phyloP scores from a whole-genome alignment of 2,888 invertebrate species.

The Hoplodrina blanda region DNA sequence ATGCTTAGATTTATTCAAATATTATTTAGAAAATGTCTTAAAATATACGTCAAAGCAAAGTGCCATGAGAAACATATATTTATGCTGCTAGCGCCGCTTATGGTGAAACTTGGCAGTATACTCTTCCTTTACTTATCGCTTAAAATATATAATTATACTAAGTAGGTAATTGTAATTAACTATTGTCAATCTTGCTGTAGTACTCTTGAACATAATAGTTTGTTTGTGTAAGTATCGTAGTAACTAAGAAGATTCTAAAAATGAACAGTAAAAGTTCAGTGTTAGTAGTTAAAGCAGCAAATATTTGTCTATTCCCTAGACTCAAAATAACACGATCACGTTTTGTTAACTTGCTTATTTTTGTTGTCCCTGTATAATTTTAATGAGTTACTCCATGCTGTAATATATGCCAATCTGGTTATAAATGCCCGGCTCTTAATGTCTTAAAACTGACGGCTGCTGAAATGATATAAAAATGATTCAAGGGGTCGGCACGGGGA shows the following conservation, averaged over 20 bases:
- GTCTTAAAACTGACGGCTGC: background rate
- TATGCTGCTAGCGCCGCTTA: background rate
- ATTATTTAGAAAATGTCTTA: no score
- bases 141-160: background rate
- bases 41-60: no score
- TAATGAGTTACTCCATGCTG: background rate
- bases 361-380: background rate
- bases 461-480: background rate
- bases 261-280: background rate
- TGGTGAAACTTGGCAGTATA: background rate
- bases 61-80: no score
- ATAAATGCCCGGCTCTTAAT: conserved; percentile 2
- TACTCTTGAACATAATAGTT: background rate
- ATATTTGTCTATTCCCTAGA: no score
- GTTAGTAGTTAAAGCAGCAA: background rate
- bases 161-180: background rate
- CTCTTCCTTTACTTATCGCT: background rate
- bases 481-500: background rate
- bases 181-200: conserved; percentile 6
- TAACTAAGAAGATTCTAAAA: background rate
- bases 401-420: background rate
- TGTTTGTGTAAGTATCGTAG: conserved; percentile 3
- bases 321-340: no score
- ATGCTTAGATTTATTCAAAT: no score
- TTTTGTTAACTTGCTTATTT: no score